Percentiles rank a stretch among this genome's conserved stretches.
phyloP scores from a whole-genome alignment of 1,140 invertebrate species.

The Drosophila pallidifrons region DNA sequence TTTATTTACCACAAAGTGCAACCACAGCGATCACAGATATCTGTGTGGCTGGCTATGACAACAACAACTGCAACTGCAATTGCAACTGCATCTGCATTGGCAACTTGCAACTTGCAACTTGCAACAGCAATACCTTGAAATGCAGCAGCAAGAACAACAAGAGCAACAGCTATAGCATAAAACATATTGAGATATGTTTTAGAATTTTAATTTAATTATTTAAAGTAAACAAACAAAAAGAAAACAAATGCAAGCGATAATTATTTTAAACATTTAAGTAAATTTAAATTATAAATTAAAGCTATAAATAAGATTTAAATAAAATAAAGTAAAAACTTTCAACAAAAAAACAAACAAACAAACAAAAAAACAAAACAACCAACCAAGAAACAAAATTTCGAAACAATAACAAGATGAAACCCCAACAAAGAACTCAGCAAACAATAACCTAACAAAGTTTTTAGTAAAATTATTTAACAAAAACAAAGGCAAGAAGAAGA shows the following conservation, averaged over 20 bases:
- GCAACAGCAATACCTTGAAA: slow-evolving; percentile 32
- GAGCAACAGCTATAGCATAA: slow-evolving; percentile 59
- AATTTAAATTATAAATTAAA: slow-evolving; percentile 85
- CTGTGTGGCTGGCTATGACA: slow-evolving; percentile 39
- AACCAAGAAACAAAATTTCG: slow-evolving; percentile 57
- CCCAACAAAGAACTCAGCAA: slow-evolving; percentile 43
- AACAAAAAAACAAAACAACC: slow-evolving; percentile 12
- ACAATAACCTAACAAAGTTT: slow-evolving; percentile 71
- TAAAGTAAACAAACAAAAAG: slow-evolving; percentile 79
- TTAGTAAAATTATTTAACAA: slow-evolving; percentile 73
- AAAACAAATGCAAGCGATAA: slow-evolving; percentile 84
- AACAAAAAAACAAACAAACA: slow-evolving; percentile 58
- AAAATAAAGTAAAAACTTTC: slow-evolving; percentile 76
- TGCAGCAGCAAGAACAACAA: slow-evolving; percentile 31
- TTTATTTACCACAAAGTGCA: slow-evolving; percentile 76
- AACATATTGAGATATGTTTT: slow-evolving; percentile 79
- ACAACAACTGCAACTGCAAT: slow-evolving; percentile 46
- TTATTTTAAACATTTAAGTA: slow-evolving; percentile 85
- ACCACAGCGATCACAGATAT: slow-evolving; percentile 52
- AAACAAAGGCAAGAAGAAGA: slow-evolving; percentile 40
- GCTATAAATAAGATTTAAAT: slow-evolving; percentile 82
- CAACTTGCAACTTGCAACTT: slow-evolving; percentile 31
- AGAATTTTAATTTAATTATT: slow-evolving; percentile 85
- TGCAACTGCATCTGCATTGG: slow-evolving; percentile 42
- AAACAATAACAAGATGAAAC: slow-evolving; percentile 54